Evolutionary conservation across 2,797 vertebrate species (phyloP).

Genomic region (Myioborus melanocephalus): DNA sequence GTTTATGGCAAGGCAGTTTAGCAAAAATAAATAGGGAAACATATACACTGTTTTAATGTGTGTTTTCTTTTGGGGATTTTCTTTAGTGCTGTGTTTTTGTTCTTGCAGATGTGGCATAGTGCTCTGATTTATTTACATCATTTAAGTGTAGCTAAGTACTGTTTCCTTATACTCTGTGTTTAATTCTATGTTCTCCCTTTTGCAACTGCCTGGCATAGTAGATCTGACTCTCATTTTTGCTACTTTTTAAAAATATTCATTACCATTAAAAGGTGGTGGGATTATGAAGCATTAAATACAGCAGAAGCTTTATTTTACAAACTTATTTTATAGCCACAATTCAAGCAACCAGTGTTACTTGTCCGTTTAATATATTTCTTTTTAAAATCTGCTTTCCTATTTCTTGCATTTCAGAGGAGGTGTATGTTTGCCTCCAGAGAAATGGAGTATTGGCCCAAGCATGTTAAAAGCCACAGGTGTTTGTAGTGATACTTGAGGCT

Average conservation of each 20-base stretch:
- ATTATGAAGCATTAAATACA: not conserved
- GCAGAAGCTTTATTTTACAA: not conserved
- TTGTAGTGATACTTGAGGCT: not conserved
- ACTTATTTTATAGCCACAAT: not conserved
- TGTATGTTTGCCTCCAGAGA: not conserved
- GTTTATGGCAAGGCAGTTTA: not conserved
- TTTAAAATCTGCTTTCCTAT: not conserved
- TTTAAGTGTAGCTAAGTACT: not conserved
- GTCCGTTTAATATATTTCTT: not conserved
- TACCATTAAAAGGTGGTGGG: not conserved
- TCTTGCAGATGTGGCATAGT: rapidly evolving
- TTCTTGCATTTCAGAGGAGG: not conserved
- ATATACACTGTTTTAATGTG: not conserved
- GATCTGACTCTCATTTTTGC: not conserved
- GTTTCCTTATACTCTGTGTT: not conserved
- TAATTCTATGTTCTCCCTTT: not conserved
- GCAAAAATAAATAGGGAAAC: not conserved
- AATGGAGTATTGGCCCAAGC: not conserved
- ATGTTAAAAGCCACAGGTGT: not conserved
- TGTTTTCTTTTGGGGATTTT: rapidly evolving
- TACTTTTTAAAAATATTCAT: not conserved
- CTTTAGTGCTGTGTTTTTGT: rapidly evolving
- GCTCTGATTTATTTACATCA: not conserved
- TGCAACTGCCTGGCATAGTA: not conserved
- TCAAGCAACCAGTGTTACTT: not conserved